Percentiles rank a stretch among this genome's conserved stretches.
phyloP scores from a whole-genome alignment of 2,113 vertebrate species.

The Cinclus mexicanus region DNA sequence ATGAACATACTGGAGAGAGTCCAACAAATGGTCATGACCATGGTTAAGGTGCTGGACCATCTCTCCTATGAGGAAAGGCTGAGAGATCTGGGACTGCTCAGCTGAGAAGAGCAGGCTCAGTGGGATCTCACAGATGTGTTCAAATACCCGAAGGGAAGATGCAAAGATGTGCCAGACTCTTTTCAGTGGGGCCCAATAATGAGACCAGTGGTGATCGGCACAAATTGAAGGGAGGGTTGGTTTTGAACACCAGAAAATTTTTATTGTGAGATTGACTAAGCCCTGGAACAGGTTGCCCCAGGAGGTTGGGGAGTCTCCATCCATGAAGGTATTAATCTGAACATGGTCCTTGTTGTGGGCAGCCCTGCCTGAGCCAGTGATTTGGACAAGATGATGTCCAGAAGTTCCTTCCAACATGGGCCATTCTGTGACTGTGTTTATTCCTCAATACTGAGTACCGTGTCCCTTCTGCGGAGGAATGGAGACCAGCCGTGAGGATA shows the following conservation, averaged over 20 bases:
- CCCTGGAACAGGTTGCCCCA: background rate
- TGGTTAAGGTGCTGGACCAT: background rate
- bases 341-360: accelerated
- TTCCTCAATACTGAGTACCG: background rate
- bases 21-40: background rate
- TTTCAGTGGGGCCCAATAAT: background rate
- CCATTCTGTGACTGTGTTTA: background rate
- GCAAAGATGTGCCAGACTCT: background rate
- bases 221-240: background rate
- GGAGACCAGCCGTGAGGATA: background rate
- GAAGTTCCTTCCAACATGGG: background rate
- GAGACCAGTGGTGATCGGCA: background rate
- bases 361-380: background rate
- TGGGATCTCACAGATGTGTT: background rate
- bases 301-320: background rate
- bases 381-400: background rate
- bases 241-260: background rate
- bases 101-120: background rate
- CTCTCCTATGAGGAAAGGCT: background rate
- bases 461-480: background rate
- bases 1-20: background rate
- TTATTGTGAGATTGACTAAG: background rate
- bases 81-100: background rate
- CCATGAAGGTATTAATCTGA: background rate
- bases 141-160: background rate